These are phyloP conservation scores for Dendrocopos noguchii DNA, from an alignment of 2,113 vertebrate genomes.

Conservation along the genomic window DNA sequence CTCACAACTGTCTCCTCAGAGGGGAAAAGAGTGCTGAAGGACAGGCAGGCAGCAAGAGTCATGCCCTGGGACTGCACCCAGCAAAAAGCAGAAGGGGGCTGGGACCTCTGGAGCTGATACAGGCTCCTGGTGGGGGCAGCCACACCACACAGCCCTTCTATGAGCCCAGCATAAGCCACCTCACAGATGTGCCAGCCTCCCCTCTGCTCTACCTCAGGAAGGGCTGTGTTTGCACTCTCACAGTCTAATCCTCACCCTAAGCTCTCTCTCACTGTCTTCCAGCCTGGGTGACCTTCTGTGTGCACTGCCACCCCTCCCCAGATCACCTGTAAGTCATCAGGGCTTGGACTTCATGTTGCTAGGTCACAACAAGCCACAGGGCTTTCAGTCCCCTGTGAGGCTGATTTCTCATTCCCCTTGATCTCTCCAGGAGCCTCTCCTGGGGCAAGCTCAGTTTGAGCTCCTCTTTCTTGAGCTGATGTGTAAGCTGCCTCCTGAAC, in stretches of 20 bases:
- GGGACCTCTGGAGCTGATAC: not conserved
- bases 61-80: not conserved
- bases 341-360: not conserved
- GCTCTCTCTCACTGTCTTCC: not conserved
- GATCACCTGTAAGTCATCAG: rapidly evolving
- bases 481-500: not conserved
- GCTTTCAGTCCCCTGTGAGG: not conserved
- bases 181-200: not conserved
- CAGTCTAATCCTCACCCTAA: not conserved
- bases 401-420: not conserved
- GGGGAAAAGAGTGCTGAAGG: not conserved
- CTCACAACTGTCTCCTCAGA: not conserved
- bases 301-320: not conserved
- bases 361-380: not conserved
- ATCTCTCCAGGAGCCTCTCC: not conserved
- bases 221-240: not conserved
- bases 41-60: not conserved
- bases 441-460: not conserved
- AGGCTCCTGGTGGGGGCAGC: not conserved
- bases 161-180: not conserved
- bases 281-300: not conserved
- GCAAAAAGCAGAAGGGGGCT: not conserved
- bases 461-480: not conserved
- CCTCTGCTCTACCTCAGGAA: not conserved
- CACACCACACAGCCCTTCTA: not conserved